Conservation (phyloP, 1,140 invertebrate genomes). For the Trichomalopsis sarcophagae region DNA sequence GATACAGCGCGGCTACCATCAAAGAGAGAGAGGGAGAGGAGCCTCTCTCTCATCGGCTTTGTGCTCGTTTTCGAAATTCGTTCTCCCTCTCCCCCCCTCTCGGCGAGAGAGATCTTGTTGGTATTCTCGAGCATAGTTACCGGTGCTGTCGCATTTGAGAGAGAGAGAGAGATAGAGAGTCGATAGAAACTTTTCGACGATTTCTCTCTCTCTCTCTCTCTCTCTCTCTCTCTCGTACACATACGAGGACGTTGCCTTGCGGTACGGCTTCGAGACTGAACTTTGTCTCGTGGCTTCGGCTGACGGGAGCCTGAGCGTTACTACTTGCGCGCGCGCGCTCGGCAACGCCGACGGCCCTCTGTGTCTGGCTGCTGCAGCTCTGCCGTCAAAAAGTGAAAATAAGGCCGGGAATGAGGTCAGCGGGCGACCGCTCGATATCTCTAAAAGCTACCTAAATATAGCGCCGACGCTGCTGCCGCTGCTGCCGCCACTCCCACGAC, state of each 20-base stretch:
- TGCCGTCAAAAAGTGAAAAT: constrained; percentile 50
- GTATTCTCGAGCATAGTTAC: constrained; percentile 22
- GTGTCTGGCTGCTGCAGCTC: background rate
- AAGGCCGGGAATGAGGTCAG: constrained; percentile 41
- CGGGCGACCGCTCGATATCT: constrained; percentile 39
- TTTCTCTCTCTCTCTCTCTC: too few relatives aligned
- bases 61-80: background rate
- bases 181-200: constrained; percentile 31
- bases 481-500: background rate
- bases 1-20: background rate
- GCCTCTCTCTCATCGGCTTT: background rate
- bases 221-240: background rate
- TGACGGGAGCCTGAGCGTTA: background rate
- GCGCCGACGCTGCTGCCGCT: background rate
- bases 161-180: background rate
- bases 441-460: constrained; percentile 32
- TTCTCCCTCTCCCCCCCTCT: constrained; percentile 15
- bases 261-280: constrained; percentile 14
- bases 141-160: constrained; percentile 24
- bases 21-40: background rate
- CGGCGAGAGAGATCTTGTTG: constrained; percentile 2
- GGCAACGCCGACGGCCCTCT: background rate
- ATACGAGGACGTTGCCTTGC: background rate
- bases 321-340: background rate
- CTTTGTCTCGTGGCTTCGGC: constrained; percentile 35